Evolutionary conservation across 2,113 vertebrate genomes (phyloP), one percentile per base, ranked within the genome.

Genomic region (Arenaria interpres): DNA sequence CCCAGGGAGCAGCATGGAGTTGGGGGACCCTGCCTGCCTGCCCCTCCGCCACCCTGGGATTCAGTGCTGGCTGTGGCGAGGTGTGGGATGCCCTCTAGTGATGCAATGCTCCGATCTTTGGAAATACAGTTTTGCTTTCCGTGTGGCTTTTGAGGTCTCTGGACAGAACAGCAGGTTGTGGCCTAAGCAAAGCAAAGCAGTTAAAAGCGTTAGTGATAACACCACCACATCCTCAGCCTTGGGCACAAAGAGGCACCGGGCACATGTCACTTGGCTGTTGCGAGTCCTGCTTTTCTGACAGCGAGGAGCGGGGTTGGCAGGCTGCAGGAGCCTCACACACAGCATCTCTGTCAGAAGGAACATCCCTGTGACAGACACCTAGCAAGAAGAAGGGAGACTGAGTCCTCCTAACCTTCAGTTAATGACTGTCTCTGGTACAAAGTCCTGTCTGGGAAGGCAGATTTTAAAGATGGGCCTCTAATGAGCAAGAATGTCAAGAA

Each of bases 21-120:
- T 21, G 37, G 59, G 64, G 32, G 48, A 63, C 19, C 15, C 12
- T 27, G 48, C 39, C 7, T 46, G 35, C 54, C 37, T 69, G 54
- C 16, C 45, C 43, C 82, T 66, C 23, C 2, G 1, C 18, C 62
- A 17, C 57, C 20, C 54, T 14, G 20, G 46, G 71, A 24, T 33
- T 1, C 24, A 5, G 74, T 64, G 80, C 30, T 1, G 7, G 33
- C 45, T 63, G 30, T 14, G 28, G 35, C 88, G 68, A 77, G 72
- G 72, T 28, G 25, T 12, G 68, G 90, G 78, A 92, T 90, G 72
- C 92, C 95, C 93, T 92, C 88, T 75, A 81, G 88, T 64, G 96
- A 93, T 51, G 64, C 72, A 43, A 25, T 1, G 16, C 19, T 74
- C 60, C 25, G 9, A 22, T 43, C 75, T 72, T 86, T 35, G 22